Evolutionary conservation across 2,113 vertebrate genomes (phyloP), one percentile per base, ranked within the genome.

Genomic region (Microtus montanus): DNA sequence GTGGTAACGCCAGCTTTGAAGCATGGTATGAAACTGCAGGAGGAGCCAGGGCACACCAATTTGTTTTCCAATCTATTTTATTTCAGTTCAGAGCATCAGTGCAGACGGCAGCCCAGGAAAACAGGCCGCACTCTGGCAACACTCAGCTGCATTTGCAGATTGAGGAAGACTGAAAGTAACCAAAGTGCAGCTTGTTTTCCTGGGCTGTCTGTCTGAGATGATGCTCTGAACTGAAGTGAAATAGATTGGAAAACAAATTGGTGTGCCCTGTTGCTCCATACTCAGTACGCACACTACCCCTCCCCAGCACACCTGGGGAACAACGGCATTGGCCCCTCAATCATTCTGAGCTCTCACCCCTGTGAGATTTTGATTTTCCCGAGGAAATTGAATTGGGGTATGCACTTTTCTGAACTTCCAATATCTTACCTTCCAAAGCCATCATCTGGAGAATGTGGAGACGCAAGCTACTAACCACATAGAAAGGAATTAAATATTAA

Each of bases 211-310:
- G 94, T 95, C 97, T 97, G 93, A 87, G 54, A 30, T 92, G 96
- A 96, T 97, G 97, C 95, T 98, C 95, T 98, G 98, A 98, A 97
- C 96, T 96, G 97, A 98, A 98, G 94, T 97, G 97, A 98, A 98
- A 97, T 94, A 98, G 98, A 98, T 97, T 98, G 98, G 96, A 98
- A 98, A 98, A 94, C 98, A 98, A 98, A 98, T 98, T 97, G 97
- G 94, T 96, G 64, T 98, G 96, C 75, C 89, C 86, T 96, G 89
- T 84, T 97, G 97, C 90, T 84, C 96, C 0, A 5, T 83, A 19
- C 95, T 77, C 95, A 97, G 89, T 97, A 85, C 97, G 98, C 95
- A 94, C 90, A 86, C 98, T 92, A 54, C 92, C 92, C 91, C 92
- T 70, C 78, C 93, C 38, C 89, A 30, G 66, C 77, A n/a, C 88